phyloP scores from a whole-genome alignment of 2,797 vertebrate genomes.

The Propithecus perrieri region DNA sequence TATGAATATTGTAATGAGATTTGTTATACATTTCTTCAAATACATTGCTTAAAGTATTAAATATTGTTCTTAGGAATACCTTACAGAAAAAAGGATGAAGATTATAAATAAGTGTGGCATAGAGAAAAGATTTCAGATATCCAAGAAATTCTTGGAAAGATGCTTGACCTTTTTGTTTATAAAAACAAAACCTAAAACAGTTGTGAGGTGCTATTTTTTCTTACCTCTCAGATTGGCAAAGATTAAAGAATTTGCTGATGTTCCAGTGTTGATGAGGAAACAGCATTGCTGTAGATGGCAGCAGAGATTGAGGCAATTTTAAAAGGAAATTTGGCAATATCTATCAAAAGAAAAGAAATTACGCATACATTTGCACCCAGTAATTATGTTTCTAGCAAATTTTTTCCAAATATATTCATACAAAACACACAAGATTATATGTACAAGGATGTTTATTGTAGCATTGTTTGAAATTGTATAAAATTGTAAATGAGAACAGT shows the following conservation, averaged over 20 bases:
- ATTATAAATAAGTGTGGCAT: not conserved
- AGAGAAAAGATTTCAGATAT: constrained; percentile 30
- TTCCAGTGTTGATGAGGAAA: not conserved
- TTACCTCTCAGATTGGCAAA: not conserved
- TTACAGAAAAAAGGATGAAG: not conserved
- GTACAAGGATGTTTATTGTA: not conserved
- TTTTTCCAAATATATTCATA: not conserved
- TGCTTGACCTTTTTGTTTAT: not conserved
- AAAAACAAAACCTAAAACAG: constrained; percentile 30
- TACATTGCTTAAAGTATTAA: constrained; percentile 11
- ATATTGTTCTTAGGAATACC: constrained; percentile 15
- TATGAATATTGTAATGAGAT: constrained; percentile 38
- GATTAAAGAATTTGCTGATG: not conserved
- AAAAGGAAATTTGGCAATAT: not conserved
- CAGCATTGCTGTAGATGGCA: not conserved
- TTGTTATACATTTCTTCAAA: not conserved
- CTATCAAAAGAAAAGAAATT: not conserved
- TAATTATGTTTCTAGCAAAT: not conserved
- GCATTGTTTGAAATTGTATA: not conserved
- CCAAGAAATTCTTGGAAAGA: not conserved
- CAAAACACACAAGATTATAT: not conserved
- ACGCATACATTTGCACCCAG: not conserved
- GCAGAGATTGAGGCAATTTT: not conserved
- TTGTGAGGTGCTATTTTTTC: not conserved
- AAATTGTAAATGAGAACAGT: constrained; percentile 5